Evolutionary conservation across 2,888 invertebrate species (phyloP).

Genomic region (Boloria selene): DNA sequence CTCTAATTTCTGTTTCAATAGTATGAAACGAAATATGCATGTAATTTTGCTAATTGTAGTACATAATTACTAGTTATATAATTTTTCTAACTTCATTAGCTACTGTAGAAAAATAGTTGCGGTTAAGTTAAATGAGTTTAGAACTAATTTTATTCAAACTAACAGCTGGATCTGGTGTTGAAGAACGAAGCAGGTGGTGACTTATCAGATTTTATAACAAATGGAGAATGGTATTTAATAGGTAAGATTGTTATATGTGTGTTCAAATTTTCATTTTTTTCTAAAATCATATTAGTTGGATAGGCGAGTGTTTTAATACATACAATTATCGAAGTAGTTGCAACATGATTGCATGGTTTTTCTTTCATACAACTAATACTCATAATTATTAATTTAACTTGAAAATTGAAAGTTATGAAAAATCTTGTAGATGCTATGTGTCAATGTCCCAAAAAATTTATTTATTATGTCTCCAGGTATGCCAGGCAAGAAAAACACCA

Average conservation of each 20-base stretch:
- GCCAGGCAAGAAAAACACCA: conserved; percentile 95
- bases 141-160: conserved; percentile 49
- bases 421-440: too few species aligned
- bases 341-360: too few species aligned
- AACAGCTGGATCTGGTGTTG: conserved; percentile 96
- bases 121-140: background rate
- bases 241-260: conserved; percentile 84
- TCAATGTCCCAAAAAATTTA: background rate
- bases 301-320: too few species aligned
- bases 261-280: too few species aligned
- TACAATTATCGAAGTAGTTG: too few species aligned
- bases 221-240: conserved; percentile 99
- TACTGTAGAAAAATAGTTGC: background rate
- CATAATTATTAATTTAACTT: too few species aligned
- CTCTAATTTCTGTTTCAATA: background rate
- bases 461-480: conserved; percentile 84
- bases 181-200: conserved; percentile 97
- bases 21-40: background rate
- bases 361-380: too few species aligned
- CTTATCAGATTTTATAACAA: conserved; percentile 97
- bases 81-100: background rate
- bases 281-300: too few species aligned
- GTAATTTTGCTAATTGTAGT: conserved; percentile 1
- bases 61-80: background rate
- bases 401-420: too few species aligned